phyloP scores from a whole-genome alignment of 2,888 invertebrate genomes.

The Girardia tigrina region DNA sequence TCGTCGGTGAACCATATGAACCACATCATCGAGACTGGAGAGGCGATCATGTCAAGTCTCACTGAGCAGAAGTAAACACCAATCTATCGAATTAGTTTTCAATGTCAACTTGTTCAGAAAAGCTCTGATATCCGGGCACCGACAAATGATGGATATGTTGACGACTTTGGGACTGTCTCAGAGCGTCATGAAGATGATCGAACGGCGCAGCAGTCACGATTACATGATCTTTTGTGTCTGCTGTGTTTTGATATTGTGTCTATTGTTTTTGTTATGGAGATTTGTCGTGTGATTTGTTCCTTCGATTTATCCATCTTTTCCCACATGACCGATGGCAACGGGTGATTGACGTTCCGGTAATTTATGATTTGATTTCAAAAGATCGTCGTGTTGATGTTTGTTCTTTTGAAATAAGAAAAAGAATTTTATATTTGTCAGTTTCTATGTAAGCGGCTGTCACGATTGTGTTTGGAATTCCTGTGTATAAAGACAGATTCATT shows the following conservation, averaged over 20 bases:
- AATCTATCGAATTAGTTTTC: neutral
- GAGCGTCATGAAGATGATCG: slow-evolving; percentile 82
- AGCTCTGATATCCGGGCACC: slow-evolving; percentile 68
- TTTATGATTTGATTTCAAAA: too few species aligned
- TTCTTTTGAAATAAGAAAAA: too few species aligned
- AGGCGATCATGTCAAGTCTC: neutral
- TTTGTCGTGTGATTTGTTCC: too few species aligned
- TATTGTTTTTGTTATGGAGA: neutral
- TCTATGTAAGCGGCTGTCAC: too few species aligned
- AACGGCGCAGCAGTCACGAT: slow-evolving; percentile 70
- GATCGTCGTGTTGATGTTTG: too few species aligned
- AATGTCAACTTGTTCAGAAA: neutral
- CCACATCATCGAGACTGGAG: neutral
- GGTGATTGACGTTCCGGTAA: too few species aligned
- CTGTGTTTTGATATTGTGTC: neutral
- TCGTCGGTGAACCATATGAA: neutral
- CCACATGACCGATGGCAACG: too few species aligned
- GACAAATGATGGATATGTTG: slow-evolving; percentile 70
- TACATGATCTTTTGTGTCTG: slow-evolving; percentile 74
- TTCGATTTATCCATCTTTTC: too few species aligned
- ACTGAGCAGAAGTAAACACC: neutral
- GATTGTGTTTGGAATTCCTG: too few species aligned
- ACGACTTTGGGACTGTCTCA: slow-evolving; percentile 81
- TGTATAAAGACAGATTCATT: too few species aligned
- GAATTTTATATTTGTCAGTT: too few species aligned